phyloP scores from a whole-genome alignment of 2,888 invertebrate species.

The Calliphora vomitoria region DNA sequence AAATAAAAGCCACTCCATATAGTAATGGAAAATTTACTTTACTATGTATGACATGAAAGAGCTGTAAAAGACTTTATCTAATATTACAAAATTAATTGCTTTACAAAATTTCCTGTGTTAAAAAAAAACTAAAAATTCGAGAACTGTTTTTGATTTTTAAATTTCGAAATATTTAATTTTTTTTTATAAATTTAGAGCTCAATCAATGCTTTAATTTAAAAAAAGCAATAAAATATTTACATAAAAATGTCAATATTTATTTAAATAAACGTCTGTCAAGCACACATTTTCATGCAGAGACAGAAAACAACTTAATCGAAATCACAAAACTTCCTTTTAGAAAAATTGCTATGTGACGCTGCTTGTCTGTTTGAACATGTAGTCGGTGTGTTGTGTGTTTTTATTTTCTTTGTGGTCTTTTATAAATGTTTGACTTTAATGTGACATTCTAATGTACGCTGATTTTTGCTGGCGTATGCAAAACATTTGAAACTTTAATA shows the following conservation, averaged over 20 bases:
- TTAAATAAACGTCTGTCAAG: not conserved
- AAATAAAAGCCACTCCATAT: not conserved
- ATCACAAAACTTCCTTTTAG: conserved; percentile 16
- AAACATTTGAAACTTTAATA: conserved; percentile 52
- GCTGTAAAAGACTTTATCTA: not conserved
- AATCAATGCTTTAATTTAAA: too few species aligned
- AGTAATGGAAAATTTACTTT: not conserved
- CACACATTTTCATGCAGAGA: not conserved
- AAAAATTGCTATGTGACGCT: conserved; percentile 25
- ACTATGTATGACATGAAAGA: not conserved
- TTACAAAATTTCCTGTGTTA: too few species aligned
- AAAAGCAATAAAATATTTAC: too few species aligned
- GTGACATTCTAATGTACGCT: conserved; percentile 67
- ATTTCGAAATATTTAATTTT: too few species aligned
- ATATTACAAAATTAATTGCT: too few species aligned
- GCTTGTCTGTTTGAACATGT: conserved; percentile 10
- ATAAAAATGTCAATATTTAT: not conserved
- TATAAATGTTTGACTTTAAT: conserved; percentile 68
- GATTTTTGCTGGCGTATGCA: conserved; percentile 61
- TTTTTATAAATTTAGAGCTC: too few species aligned
- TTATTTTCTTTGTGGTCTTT: conserved; percentile 37
- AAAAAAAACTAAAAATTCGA: too few species aligned
- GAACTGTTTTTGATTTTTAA: too few species aligned
- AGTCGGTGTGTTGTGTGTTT: conserved; percentile 24
- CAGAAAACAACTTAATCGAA: conserved; percentile 31